These are phyloP conservation scores for Heliconius aoede DNA, from an alignment of 2,888 invertebrate genomes.

Conservation along the genomic window DNA sequence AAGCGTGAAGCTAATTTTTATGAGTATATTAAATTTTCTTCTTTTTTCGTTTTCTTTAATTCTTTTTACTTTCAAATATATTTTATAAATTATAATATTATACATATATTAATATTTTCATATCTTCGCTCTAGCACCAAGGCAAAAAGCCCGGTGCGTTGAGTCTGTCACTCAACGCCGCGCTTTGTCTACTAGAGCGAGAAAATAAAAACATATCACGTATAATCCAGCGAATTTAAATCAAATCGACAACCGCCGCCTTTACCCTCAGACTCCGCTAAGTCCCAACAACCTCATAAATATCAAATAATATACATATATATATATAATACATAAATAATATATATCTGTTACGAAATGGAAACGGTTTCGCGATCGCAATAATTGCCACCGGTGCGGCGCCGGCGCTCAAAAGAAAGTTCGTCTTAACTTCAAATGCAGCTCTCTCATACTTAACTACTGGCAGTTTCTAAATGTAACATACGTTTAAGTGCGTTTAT, in stretches of 20 bases:
- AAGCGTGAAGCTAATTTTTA: no score
- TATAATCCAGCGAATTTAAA: background rate
- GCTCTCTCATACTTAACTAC: constrained; percentile 45
- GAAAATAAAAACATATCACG: background rate
- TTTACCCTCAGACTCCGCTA: background rate
- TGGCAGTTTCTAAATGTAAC: constrained; percentile 45
- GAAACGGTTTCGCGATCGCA: constrained; percentile 44
- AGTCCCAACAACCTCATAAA: background rate
- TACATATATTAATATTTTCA: no score
- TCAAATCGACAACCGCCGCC: background rate
- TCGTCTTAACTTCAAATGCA: constrained; percentile 43
- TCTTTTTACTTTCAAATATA: no score
- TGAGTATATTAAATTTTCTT: no score
- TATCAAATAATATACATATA: background rate
- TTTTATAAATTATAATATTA: no score
- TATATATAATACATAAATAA: constrained; percentile 29
- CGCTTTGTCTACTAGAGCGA: background rate
- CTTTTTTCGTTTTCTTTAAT: no score
- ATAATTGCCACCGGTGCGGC: constrained; percentile 40
- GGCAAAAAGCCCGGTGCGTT: no score
- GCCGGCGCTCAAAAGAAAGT: constrained; percentile 47
- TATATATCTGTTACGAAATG: constrained; percentile 42
- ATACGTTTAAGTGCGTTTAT: constrained; percentile 38
- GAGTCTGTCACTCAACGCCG: no score
- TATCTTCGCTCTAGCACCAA: no score